Evolutionary conservation across 2,888 invertebrate genomes (phyloP).

Genomic region (Chaetoderma sp.): DNA sequence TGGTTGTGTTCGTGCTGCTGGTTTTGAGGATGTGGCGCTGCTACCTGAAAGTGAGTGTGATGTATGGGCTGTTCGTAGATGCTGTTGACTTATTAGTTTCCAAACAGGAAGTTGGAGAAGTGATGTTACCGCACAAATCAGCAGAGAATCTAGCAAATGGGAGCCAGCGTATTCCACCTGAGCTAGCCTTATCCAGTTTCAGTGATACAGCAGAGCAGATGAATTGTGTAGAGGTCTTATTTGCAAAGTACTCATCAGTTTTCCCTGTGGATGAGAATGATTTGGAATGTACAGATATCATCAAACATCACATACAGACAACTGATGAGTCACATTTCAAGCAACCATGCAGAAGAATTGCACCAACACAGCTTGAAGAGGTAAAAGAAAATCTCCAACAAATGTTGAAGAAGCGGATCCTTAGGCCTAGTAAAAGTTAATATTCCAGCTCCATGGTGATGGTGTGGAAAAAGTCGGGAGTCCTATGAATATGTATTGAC

Average conservation of each 20-base stretch:
- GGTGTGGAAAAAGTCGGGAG: conserved; percentile 29
- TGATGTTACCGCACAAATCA: too few species aligned
- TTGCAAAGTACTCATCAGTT: neutral
- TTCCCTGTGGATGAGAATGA: conserved; percentile 21
- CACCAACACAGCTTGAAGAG: conserved; percentile 27
- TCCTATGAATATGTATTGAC: conserved; percentile 32
- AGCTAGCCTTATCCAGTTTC: neutral
- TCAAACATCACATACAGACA: conserved; percentile 21
- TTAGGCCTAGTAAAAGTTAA: conserved; percentile 27
- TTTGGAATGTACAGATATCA: conserved; percentile 20
- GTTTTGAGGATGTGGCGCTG: too few species aligned
- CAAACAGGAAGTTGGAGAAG: too few species aligned
- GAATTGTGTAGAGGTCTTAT: neutral
- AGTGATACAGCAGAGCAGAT: neutral
- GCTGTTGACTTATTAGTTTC: too few species aligned
- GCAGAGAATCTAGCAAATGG: too few species aligned
- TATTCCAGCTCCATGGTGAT: conserved; percentile 37
- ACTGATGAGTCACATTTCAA: conserved; percentile 19
- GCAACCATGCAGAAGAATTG: conserved; percentile 29
- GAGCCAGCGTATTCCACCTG: too few species aligned
- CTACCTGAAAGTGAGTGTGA: too few species aligned
- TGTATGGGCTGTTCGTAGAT: too few species aligned
- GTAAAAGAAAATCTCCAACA: conserved; percentile 29
- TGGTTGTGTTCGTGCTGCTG: too few species aligned
- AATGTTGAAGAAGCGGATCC: conserved; percentile 29